Base-by-base conservation (phyloP, 2,113 vertebrate genomes). In the Penelope pileata region DNA sequence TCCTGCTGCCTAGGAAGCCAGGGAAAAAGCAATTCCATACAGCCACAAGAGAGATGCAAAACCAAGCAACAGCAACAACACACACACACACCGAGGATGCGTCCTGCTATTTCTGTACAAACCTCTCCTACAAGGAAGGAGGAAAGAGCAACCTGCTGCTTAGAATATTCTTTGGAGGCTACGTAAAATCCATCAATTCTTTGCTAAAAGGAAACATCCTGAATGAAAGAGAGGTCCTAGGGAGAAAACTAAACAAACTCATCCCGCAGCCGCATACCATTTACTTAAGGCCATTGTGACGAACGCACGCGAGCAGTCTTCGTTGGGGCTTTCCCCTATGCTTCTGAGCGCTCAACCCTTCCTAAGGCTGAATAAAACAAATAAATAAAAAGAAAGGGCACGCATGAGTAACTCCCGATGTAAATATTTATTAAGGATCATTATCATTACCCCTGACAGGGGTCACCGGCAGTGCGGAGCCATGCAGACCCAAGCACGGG, bases 341-440 rank as follows among this genome's bases (percentile, higher is more conserved):
- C 75, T 74, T 93, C 74, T 4, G 1, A 63, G 59, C 8, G 59
- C 63, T 88, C 69, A 73, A 32, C 47, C 77, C 56, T 74, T 62
- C 72, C 12, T 47, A 63, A 56, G 47, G 32, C n/a, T 7, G 80
- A 36, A 22, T 7, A 53, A 75, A 9, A 95, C 60, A 91, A 96
- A 96, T 82, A 93, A 94, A 86, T 72, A 51, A 51, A 69, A 80
- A 1, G 45, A 62, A 83, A 80, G n/a, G n/a, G n/a, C 22, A 5
- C 23, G 82, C 75, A 60, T 70, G 90, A 95, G 50, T 75, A 90
- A 85, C 51, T 72, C 68, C 79, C 29, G 40, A 70, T 36, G 50
- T 90, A 32, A 88, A 90, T 51, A 91, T 89, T 93, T 84, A 89
- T 36, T 38, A 3, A 62, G 62, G 40, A 30, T 34, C 80, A 17